phyloP scores from a whole-genome alignment of 2,113 vertebrate genomes.

The Nothobranchius kuhntae region DNA sequence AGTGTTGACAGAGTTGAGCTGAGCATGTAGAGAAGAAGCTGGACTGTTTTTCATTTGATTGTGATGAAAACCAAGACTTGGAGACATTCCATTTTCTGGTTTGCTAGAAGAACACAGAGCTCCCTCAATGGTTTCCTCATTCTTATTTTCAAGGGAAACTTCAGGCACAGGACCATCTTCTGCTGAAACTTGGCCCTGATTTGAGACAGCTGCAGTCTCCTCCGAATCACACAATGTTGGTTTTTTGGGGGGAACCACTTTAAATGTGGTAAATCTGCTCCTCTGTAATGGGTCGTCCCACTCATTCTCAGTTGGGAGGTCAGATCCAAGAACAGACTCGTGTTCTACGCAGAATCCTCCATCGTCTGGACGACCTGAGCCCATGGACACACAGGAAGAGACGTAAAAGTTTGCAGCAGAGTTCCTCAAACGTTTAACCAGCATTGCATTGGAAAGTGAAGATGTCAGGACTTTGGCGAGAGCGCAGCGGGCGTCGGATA shows the following conservation, averaged over 20 bases:
- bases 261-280: conserved; percentile 89
- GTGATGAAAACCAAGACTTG: neutral
- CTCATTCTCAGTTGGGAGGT: conserved; percentile 61
- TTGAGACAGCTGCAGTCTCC: neutral
- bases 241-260: conserved; percentile 85
- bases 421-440: conserved; percentile 42
- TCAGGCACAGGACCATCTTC: neutral
- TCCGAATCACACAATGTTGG: conserved; percentile 66
- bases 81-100: neutral
- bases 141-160: neutral
- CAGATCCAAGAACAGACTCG: neutral
- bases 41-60: neutral
- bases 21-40: neutral
- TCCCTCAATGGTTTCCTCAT: neutral
- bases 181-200: neutral
- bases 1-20: neutral
- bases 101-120: neutral
- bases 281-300: conserved; percentile 84
- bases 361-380: neutral
- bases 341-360: neutral
- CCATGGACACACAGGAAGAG: neutral
- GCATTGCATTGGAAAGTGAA: conserved; percentile 40
- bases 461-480: conserved; percentile 65
- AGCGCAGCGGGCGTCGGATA: conserved; percentile 42
- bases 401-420: conserved; percentile 4